A percentile compares a stretch with the other conserved stretches of the same genome.
Evolutionary conservation across 1,140 invertebrate genomes (phyloP).

Genomic region (Saccostrea echinata): DNA sequence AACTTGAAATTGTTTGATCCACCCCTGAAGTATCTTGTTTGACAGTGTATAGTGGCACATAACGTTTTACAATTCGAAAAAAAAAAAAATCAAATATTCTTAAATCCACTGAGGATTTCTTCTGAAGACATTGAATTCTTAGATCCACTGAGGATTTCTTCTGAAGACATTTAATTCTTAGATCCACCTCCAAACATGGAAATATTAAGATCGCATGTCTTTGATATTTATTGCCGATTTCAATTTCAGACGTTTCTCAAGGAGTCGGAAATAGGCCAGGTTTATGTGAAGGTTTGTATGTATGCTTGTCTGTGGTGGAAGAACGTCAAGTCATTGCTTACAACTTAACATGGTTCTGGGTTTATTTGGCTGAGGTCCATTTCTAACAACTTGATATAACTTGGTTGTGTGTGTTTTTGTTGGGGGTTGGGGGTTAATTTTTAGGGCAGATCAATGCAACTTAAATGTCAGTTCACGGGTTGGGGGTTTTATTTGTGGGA

Average conservation of each 20-base stretch:
- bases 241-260: conserved; percentile 53
- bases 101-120: too few species aligned
- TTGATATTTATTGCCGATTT: conserved; percentile 52
- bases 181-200: not conserved
- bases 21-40: too few species aligned
- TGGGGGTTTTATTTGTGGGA: too few species aligned
- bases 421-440: not conserved
- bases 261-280: conserved; percentile 39
- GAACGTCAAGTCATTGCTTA: not conserved
- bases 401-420: not conserved
- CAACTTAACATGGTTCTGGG: not conserved
- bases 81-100: too few species aligned
- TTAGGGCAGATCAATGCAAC: too few species aligned
- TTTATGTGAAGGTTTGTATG: conserved; percentile 49
- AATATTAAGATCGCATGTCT: not conserved
- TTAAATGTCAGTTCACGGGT: too few species aligned
- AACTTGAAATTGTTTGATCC: too few species aligned
- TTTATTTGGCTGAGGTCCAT: not conserved
- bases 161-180: too few species aligned
- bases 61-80: too few species aligned
- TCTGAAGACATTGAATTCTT: too few species aligned
- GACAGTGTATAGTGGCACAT: too few species aligned
- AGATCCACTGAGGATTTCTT: too few species aligned
- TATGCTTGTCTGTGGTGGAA: not conserved
- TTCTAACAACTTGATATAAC: not conserved